Base-by-base conservation (phyloP, 2,888 invertebrate genomes). In the Brachynemurus nebulosus region DNA sequence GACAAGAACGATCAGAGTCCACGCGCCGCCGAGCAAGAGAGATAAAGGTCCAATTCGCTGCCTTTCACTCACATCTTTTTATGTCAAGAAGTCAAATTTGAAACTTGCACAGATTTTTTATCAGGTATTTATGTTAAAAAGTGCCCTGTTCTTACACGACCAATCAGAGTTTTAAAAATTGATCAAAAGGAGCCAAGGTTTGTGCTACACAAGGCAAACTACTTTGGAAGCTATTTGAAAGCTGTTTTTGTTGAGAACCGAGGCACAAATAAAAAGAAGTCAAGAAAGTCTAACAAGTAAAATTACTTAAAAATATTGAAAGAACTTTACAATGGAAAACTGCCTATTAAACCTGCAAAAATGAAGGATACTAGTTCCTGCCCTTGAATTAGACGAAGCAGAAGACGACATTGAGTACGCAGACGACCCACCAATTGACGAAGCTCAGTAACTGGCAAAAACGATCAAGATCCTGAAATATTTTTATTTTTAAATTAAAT, bases 291-390 rank as follows among this genome's bases (percentile, higher is more conserved):
- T n/a, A 34, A 34, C 7, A 11, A 34, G 12, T 9, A 34, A 12
- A 12, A 12, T 6, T 6, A 34, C 7, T 6, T 6, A 34, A 6
- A 9, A 12, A 12, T 23, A 23, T 23, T 23, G 9, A 23, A 9
- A 23, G 25, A 23, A 23, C 25, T 23, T 23, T 23, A 23, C 25
- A 23, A 34, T 12, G 14, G 34, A 34, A 34, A 34, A 11, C 12
- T 8, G 34, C 34, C 34, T 12, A 34, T 34, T 34, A 34, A 34
- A 34, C 34, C 34, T 34, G 34, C 14, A n/a, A 34, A 34, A 34
- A 8, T 34, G 34, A 34, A 34, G 34, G 34, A n/a, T n/a, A 12
- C n/a, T 34, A n/a, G n/a, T 34, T 34, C 34, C 34, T 34, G 6
- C 34, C n/a, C 34, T 8, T 34, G 34, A n/a, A 8, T 34, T 34